Conservation (phyloP, 2,888 invertebrate genomes). For the Ernsta delagoae region DNA sequence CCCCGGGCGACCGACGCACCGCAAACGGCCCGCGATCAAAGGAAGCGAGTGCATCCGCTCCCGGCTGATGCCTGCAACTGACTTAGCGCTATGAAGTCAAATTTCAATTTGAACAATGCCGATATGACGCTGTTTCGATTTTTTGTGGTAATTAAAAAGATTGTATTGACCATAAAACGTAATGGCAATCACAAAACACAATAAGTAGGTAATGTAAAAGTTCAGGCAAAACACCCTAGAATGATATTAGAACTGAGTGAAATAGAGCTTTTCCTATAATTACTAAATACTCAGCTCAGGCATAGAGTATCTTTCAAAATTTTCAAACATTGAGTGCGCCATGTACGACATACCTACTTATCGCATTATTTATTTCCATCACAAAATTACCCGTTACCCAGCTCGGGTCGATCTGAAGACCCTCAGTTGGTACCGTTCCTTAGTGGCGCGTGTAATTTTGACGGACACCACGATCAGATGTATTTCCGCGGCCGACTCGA, state of each 20-base stretch:
- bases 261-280: no score
- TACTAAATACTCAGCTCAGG: no score
- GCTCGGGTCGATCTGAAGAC: neutral
- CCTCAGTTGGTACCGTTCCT: constrained; percentile 19
- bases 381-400: constrained; percentile 19
- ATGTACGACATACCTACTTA: no score
- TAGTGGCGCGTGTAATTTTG: constrained; percentile 38
- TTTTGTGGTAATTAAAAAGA: no score
- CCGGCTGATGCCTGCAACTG: constrained; percentile 46
- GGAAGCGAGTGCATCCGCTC: constrained; percentile 51
- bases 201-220: no score
- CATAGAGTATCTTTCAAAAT: no score
- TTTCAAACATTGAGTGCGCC: no score
- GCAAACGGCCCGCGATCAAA: constrained; percentile 53
- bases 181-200: no score
- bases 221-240: no score
- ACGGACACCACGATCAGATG: constrained; percentile 45
- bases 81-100: constrained; percentile 43
- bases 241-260: no score
- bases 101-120: constrained; percentile 37
- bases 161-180: no score
- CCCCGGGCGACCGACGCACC: constrained; percentile 45
- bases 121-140: no score
- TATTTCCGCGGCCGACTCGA: constrained; percentile 40
- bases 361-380: constrained; percentile 47